Conservation (phyloP, 1,140 invertebrate species). For the Octopus sinensis region DNA sequence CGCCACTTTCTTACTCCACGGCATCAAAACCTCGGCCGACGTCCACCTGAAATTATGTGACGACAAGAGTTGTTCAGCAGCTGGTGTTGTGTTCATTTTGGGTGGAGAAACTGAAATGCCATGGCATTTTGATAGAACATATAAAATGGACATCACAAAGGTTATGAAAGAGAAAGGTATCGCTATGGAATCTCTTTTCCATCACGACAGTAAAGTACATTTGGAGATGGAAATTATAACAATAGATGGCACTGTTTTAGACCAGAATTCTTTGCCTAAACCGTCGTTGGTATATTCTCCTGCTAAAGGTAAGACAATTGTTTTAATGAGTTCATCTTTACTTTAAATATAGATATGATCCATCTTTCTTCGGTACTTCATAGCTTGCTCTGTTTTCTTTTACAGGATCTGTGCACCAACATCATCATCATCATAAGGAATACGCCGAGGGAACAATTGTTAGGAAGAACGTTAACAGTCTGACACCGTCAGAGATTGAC, state of each 20-base stretch:
- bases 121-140: conserved; percentile 30
- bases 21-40: conserved; percentile 22
- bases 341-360: no score
- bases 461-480: conserved; percentile 26
- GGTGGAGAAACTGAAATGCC: conserved; percentile 29
- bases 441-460: conserved; percentile 5
- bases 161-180: not conserved
- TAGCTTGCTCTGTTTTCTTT: no score
- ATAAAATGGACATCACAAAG: conserved; percentile 31
- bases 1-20: conserved; percentile 24
- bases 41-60: conserved; percentile 22
- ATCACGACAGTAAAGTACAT: conserved; percentile 16
- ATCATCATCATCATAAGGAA: not conserved
- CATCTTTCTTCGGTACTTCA: no score
- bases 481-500: conserved; percentile 23
- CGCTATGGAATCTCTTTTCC: not conserved
- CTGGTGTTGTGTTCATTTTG: conserved; percentile 23
- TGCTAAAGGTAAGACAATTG: conserved; percentile 9
- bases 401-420: no score
- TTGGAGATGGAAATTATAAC: conserved; percentile 19
- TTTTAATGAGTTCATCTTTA: no score
- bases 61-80: conserved; percentile 14
- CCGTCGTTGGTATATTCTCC: conserved; percentile 23
- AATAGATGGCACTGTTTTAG: conserved; percentile 22
- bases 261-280: conserved; percentile 9